A percentile compares a stretch with the other conserved stretches of the same genome.
Evolutionary conservation across 2,888 invertebrate species (phyloP).

Genomic region (Dorcus hopei): DNA sequence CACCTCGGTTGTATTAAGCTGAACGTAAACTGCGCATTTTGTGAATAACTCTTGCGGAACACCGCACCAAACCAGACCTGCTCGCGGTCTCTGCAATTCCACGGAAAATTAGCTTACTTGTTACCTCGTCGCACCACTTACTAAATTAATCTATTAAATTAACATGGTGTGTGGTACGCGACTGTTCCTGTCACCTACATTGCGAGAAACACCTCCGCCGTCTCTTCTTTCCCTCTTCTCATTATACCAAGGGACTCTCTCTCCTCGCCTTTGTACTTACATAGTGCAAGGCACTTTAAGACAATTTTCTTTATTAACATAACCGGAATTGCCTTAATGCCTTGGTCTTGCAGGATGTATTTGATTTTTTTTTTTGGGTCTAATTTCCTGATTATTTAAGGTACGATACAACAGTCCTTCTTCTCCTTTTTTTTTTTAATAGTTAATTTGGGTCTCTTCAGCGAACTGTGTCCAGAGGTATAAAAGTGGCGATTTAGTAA

Average conservation of each 20-base stretch:
- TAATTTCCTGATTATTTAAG: too few relatives aligned
- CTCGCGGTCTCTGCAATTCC: slow-evolving; percentile 33
- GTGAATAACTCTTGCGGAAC: slow-evolving; percentile 33
- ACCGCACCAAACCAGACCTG: slow-evolving; percentile 27
- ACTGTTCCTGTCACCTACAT: slow-evolving; percentile 47
- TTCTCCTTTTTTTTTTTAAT: too few relatives aligned
- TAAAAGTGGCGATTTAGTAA: background rate
- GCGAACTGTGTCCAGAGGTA: too few relatives aligned
- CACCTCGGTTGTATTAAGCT: slow-evolving; percentile 15
- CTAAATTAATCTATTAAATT: slow-evolving; percentile 51
- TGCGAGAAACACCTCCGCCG: slow-evolving; percentile 33
- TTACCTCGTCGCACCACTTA: slow-evolving; percentile 49
- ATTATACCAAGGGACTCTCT: slow-evolving; percentile 18
- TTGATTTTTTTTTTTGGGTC: too few relatives aligned
- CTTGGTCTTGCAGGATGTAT: too few relatives aligned
- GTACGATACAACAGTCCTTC: too few relatives aligned
- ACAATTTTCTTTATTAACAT: too few relatives aligned
- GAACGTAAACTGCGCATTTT: slow-evolving; percentile 19
- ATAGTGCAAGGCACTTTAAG: background rate
- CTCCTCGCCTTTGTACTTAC: too few relatives aligned
- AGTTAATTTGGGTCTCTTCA: too few relatives aligned
- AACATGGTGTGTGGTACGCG: slow-evolving; percentile 39
- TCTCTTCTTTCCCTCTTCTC: slow-evolving; percentile 28
- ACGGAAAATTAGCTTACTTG: slow-evolving; percentile 48
- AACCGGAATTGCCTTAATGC: too few relatives aligned